Evolutionary conservation across 2,888 invertebrate genomes (phyloP), one percentile per base, ranked within the genome.

Genomic region (Cantharis flavilabris): DNA sequence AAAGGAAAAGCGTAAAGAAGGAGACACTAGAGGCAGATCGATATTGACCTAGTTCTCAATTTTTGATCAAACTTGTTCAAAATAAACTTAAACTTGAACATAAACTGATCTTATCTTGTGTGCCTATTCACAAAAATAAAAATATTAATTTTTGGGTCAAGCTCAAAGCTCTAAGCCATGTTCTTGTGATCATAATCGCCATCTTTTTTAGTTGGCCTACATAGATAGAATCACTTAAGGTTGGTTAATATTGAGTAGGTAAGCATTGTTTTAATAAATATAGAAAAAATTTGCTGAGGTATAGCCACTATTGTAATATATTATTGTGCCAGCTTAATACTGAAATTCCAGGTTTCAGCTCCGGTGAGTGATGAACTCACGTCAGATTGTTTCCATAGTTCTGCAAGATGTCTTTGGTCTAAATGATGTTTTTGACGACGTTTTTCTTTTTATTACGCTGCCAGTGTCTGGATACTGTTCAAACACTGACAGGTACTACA

Each of bases 11-110:
- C 20, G 65, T 67, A 67, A 20, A 26, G 65, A 67, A 67, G 65
- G 65, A 67, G 65, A 67, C 26, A 67, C 65, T n/a, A 67, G 26
- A 67, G 5, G 65, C 65, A 26, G 65, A 67, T 67, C 65, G 26
- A 67, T 67, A 67, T 23, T 67, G 65, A 67, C 65, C 65, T 67
- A 67, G 65, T 67, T 67, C 65, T 67, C 23, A 67, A 67, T 16
- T 67, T 67, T 67, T 67, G 20, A 64, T 67, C 20, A 20, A 67
- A 20, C 64, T 64, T 64, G 16, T 49, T 49, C 49, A 49, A 49
- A 49, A 49, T 23, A 23, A 67, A 67, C 26, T 67, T 14, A 10
- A 67, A 67, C 26, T 67, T 67, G n/a, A 67, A 67, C 20, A 23
- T 67, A 67, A 67, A 67, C 20, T 23, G 49, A 49, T 49, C n/a